Evolutionary conservation across 2,797 vertebrate species (phyloP).

Genomic region (Lithobates pipiens): DNA sequence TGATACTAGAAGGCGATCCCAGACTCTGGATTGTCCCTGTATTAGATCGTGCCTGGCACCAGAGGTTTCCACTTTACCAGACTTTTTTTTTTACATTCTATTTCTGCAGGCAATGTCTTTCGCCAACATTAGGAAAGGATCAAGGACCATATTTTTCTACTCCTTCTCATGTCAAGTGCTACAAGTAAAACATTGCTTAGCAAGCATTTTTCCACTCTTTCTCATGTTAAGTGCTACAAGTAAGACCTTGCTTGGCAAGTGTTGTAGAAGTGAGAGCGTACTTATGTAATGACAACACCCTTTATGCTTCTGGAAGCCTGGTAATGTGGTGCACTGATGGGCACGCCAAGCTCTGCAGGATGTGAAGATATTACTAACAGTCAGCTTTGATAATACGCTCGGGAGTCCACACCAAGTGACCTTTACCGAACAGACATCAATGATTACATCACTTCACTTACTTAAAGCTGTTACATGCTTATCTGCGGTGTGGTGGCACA

Average conservation of each 20-base stretch:
- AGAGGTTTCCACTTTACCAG: slow-evolving; percentile 3
- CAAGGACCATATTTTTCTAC: neutral
- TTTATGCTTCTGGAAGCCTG: neutral
- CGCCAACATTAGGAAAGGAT: slow-evolving; percentile 1
- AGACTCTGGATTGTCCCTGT: slow-evolving; percentile 29
- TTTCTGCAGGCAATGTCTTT: neutral
- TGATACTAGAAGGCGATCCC: neutral
- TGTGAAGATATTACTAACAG: neutral
- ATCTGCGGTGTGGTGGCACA: slow-evolving; percentile 5
- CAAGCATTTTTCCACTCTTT: neutral
- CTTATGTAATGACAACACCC: slow-evolving; percentile 19
- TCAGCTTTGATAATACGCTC: too few species aligned
- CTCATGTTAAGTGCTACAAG: slow-evolving; percentile 11
- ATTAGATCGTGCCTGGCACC: neutral
- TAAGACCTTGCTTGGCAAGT: slow-evolving; percentile 11
- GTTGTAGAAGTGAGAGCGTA: neutral
- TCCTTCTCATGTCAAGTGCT: slow-evolving; percentile 14
- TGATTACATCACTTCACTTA: slow-evolving; percentile 11
- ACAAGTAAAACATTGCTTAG: neutral
- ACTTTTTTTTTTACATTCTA: neutral
- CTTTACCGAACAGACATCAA: slow-evolving; percentile 18
- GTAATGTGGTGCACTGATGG: neutral
- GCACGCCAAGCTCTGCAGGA: neutral
- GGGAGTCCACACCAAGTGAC: neutral
- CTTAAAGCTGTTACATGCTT: slow-evolving; percentile 18